Base-by-base conservation (phyloP, 2,113 vertebrate genomes). In the Leptodactylus fuscus region DNA sequence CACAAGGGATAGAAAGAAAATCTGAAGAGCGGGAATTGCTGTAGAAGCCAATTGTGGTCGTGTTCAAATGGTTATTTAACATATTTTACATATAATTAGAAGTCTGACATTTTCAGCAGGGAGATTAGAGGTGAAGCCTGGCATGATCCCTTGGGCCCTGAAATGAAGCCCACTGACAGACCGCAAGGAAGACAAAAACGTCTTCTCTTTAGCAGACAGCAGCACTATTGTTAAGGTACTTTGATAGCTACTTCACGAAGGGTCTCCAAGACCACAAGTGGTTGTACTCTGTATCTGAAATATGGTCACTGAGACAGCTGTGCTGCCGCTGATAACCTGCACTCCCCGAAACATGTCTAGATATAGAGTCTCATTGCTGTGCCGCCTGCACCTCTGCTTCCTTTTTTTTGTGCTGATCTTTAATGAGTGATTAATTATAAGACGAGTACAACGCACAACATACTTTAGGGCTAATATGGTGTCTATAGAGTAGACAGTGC, bases 61-160 rank as follows among this genome's bases (percentile, higher is more conserved):
- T 12, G 41, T 48, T 74, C 5, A 46, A 24, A 16, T 27, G 22
- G n/a, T 27, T 74, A 24, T 74, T 48, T 48, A 81, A 81, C 58
- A 44, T 58, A 46, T 81, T 81, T 81, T 81, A 67, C 20, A 48
- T 48, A 46, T 81, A 65, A 69, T 81, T 81, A 81, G 79, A 60
- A 44, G 20, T 60, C 34, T 80, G 77, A 80, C 53, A 62, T 80
- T 80, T 80, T 27, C 22, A 8, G 22, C 15, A 16, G 20, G 7
- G 38, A 80, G 22, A 80, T 60, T 41, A 60, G 77, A 18, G 8
- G 4, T 24, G 76, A 3, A 67, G 38, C 15, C 10, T 65, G 36
- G 55, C 79, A 48, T 60, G 10, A 22, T 81, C 78, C 58, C 78
- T 7, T 0, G 60, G 32, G 55, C 5, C 18, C 38, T 1, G 1